A percentile compares a stretch with the other conserved stretches of the same genome.
phyloP scores from a whole-genome alignment of 2,113 vertebrate genomes.

The Trochalopteron elliotii region DNA sequence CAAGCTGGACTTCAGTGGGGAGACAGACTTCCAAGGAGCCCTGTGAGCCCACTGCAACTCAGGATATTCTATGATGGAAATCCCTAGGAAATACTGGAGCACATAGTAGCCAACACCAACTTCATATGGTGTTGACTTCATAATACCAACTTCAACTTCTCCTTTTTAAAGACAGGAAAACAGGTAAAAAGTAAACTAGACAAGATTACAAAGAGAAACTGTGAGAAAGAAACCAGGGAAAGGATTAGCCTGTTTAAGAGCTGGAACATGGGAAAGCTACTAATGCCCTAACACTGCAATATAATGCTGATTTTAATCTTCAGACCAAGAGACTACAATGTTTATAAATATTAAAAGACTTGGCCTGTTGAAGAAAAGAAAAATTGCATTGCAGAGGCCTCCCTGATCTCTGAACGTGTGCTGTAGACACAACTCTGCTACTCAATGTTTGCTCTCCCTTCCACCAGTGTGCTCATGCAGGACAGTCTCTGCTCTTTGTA shows the following conservation, averaged over 20 bases:
- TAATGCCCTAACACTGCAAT: not conserved
- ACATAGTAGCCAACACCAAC: rapidly evolving
- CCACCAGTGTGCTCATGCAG: not conserved
- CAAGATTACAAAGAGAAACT: not conserved
- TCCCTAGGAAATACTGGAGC: not conserved
- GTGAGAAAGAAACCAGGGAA: not conserved
- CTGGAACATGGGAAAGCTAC: not conserved
- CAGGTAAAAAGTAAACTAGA: not conserved
- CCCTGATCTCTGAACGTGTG: not conserved
- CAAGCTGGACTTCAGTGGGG: not conserved
- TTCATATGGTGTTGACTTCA: no score
- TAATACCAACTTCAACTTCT: no score
- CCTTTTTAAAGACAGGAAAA: not conserved
- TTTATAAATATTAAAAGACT: not conserved
- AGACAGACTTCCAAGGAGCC: not conserved
- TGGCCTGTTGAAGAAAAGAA: not conserved
- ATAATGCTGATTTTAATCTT: not conserved
- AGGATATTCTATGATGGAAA: rapidly evolving
- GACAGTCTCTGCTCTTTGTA: rapidly evolving
- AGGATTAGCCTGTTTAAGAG: not conserved
- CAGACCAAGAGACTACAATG: not conserved
- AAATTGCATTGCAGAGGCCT: not conserved
- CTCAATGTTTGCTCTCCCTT: not conserved
- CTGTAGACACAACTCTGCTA: not conserved
- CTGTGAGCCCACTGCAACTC: not conserved